These are phyloP conservation scores for Mycetomoellerius zeteki DNA, from an alignment of 1,140 invertebrate genomes.

Conservation along the genomic window DNA sequence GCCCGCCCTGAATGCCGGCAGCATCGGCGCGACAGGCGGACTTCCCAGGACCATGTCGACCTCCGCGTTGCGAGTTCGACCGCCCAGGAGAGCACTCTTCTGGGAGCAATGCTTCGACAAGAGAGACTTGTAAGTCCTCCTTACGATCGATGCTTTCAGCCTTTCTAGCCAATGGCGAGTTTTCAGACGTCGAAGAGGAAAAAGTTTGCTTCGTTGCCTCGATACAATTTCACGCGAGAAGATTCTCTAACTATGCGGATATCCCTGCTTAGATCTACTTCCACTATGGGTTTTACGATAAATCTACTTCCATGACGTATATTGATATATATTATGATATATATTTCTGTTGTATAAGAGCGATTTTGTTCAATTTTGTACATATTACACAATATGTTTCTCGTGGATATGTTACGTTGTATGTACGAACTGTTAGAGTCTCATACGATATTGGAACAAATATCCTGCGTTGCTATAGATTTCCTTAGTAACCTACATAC, in stretches of 20 bases:
- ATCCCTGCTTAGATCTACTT: background rate
- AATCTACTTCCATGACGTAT: background rate
- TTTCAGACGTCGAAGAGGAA: background rate
- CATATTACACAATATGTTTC: background rate
- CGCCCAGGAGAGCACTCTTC: slow-evolving; percentile 89
- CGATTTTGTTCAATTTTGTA: slow-evolving; percentile 11
- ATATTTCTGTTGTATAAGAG: background rate
- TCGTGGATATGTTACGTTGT: background rate
- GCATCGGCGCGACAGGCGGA: slow-evolving; percentile 78
- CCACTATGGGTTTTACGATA: background rate
- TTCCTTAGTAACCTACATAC: slow-evolving; percentile 22
- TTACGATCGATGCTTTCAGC: slow-evolving; percentile 4
- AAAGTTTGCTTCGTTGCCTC: background rate
- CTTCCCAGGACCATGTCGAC: slow-evolving; percentile 93
- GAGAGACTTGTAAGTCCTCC: slow-evolving; percentile 89
- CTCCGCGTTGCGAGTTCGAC: slow-evolving; percentile 91
- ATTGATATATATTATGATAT: background rate
- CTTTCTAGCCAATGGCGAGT: background rate
- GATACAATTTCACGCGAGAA: background rate
- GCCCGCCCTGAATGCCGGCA: slow-evolving; percentile 83
- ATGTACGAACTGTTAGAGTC: background rate
- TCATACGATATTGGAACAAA: slow-evolving; percentile 1
- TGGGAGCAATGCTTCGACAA: slow-evolving; percentile 94
- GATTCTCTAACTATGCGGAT: background rate
- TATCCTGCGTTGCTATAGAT: slow-evolving; percentile 9